Conservation (phyloP, 2,113 vertebrate species). For the Burhinus bistriatus region DNA sequence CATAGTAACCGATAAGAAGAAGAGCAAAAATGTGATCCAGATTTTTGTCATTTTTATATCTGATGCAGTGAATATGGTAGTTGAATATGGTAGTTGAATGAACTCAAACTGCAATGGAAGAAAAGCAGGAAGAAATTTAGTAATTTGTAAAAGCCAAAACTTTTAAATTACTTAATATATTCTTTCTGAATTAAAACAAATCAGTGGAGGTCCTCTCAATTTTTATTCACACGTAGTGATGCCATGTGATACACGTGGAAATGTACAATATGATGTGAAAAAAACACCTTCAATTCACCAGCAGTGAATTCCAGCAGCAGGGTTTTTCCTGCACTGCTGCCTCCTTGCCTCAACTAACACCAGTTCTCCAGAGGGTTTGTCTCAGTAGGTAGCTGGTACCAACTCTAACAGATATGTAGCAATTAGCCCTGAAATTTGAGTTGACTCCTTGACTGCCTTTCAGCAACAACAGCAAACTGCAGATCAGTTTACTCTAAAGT, state of each 20-base stretch:
- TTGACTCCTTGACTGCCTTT: not conserved
- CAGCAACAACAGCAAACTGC: not conserved
- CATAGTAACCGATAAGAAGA: conserved; percentile 70
- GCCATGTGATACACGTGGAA: not conserved
- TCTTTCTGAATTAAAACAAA: not conserved
- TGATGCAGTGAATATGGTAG: not conserved
- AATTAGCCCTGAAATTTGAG: not conserved
- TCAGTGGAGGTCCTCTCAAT: fast-evolving
- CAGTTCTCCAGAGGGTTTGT: not conserved
- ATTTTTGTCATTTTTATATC: conserved; percentile 70
- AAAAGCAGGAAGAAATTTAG: not conserved
- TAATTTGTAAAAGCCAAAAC: not conserved
- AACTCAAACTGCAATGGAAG: conserved; percentile 39
- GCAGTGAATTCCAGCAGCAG: not conserved
- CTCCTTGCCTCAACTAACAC: not conserved
- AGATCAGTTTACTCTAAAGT: not conserved
- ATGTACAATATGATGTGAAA: not conserved
- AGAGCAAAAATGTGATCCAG: conserved; percentile 62
- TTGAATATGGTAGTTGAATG: not conserved
- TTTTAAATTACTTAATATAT: not conserved
- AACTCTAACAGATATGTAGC: not conserved
- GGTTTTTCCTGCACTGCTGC: not conserved
- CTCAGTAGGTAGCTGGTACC: not conserved
- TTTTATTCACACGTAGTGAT: fast-evolving
- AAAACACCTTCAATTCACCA: not conserved